Conservation (phyloP, 92 coral and sea anemone genomes). For the Paragorgia papillata region DNA sequence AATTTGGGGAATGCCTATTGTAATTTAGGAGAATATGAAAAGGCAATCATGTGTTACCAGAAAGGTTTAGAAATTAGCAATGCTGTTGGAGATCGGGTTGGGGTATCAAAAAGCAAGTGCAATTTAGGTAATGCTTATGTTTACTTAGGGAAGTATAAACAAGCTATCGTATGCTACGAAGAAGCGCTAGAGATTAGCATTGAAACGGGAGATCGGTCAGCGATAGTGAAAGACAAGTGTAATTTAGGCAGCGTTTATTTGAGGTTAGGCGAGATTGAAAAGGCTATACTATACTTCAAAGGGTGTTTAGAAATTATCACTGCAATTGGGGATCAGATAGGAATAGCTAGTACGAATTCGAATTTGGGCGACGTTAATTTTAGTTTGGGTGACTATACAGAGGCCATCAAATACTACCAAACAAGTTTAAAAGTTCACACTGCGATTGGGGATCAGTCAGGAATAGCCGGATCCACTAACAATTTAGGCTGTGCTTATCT, state of each 20-base stretch:
- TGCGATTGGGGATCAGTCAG: constrained; percentile 8
- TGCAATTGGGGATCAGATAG: constrained; percentile 12
- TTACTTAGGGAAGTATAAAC: constrained; percentile 25
- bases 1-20: constrained; percentile 24
- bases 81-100: background rate
- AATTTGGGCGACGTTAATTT: constrained; percentile 16
- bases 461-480: constrained; percentile 2
- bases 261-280: constrained; percentile 29
- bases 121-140: constrained; percentile 15
- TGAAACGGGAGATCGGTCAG: constrained; percentile 14
- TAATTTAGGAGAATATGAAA: constrained; percentile 4
- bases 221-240: background rate
- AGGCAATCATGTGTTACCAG: constrained; percentile 19
- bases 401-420: constrained; percentile 24
- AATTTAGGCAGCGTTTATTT: constrained; percentile 31
- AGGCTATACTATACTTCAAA: constrained; percentile 22
- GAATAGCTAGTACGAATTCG: background rate
- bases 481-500: constrained; percentile 35
- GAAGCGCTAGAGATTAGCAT: constrained; percentile 28
- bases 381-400: constrained; percentile 32
- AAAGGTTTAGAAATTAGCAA: constrained; percentile 23
- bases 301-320: constrained; percentile 33
- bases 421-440: constrained; percentile 22
- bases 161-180: constrained; percentile 5
- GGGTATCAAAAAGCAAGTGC: background rate